Conservation (phyloP, 2,113 vertebrate species). For the Amphiprion percula region DNA sequence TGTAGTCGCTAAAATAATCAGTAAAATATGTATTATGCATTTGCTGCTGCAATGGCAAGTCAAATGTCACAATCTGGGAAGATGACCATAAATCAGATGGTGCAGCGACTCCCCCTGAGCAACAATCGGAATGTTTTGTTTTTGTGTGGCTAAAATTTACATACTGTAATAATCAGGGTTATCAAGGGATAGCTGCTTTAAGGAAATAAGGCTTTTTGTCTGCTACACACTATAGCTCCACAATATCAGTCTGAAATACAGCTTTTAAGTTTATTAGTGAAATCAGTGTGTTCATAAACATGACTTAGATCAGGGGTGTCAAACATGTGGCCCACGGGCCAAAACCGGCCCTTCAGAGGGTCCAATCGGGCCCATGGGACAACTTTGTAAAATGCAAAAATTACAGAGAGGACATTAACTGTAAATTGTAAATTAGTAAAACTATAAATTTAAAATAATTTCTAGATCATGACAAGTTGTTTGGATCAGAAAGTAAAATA, state of each 20-base stretch:
- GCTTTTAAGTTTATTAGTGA: conserved; percentile 4
- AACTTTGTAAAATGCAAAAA: no score
- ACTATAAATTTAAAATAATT: no score
- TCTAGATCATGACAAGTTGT: no score
- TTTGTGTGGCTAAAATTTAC: neutral
- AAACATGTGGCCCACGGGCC: no score
- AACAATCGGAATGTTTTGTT: conserved; percentile 1
- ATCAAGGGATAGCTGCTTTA: neutral
- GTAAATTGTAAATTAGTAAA: no score
- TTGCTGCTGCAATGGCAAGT: conserved; percentile 4
- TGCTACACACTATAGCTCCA: neutral
- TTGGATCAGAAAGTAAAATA: no score
- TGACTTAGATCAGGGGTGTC: no score
- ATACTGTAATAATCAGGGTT: neutral
- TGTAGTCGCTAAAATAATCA: neutral
- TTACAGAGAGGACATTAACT: no score
- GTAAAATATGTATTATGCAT: conserved; percentile 20
- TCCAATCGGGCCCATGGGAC: no score
- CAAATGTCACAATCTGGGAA: neutral
- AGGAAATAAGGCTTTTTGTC: conserved; percentile 7
- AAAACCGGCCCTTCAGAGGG: no score
- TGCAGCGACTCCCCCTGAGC: neutral
- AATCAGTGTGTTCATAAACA: neutral
- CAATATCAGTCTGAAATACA: neutral
- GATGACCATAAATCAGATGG: neutral